Percentiles rank a stretch among this genome's conserved stretches.
Conservation (phyloP, 1,140 invertebrate species). For the Thalassaphorura encarpata region DNA sequence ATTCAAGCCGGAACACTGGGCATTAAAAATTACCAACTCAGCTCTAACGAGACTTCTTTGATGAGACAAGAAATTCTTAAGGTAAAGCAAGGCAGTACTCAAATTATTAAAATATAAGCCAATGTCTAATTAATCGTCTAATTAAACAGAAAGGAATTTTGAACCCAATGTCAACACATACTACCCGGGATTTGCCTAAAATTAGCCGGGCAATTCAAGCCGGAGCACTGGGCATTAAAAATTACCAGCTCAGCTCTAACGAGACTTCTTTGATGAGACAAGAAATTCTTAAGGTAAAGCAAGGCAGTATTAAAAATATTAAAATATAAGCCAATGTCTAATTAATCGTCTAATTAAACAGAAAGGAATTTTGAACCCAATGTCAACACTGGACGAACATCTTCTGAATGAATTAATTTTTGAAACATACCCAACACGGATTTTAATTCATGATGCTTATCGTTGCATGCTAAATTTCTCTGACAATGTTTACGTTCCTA, state of each 20-base stretch:
- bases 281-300: neutral
- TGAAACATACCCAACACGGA: neutral
- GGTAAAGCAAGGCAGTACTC: too few relatives aligned
- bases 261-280: neutral
- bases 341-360: too few relatives aligned
- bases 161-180: too few relatives aligned
- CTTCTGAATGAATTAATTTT: neutral
- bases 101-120: too few relatives aligned
- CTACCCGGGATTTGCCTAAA: conserved; percentile 35
- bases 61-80: neutral
- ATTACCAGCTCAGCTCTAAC: neutral
- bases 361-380: too few relatives aligned
- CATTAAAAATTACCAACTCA: neutral
- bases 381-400: too few relatives aligned
- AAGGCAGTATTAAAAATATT: too few relatives aligned
- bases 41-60: neutral
- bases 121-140: too few relatives aligned
- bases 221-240: conserved; percentile 1
- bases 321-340: too few relatives aligned
- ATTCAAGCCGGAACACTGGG: neutral
- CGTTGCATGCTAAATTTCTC: neutral
- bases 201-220: neutral
- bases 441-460: conserved; percentile 14
- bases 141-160: too few relatives aligned
- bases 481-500: too few relatives aligned